Base-by-base conservation (phyloP, 2,113 vertebrate genomes). In the Cairina moschata region DNA sequence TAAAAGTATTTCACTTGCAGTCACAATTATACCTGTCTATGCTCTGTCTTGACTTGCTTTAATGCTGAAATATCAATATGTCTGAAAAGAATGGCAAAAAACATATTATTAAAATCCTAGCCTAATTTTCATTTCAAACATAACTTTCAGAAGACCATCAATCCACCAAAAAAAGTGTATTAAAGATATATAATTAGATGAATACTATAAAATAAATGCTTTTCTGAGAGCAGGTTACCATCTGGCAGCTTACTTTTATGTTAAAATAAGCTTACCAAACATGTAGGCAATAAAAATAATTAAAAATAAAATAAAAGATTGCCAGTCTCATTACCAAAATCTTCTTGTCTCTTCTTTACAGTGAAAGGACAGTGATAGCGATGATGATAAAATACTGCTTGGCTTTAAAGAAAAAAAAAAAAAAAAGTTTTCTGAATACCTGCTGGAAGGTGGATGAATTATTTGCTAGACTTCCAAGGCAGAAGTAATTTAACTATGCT, bases 71-170 rank as follows among this genome's bases (percentile, higher is more conserved):
- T 5, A 9, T 60, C 66, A 78, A 13, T 34, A 16, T 54, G 4
- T 59, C 44, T 74, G 62, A 66, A 91, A 85, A 20, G 2, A 91
- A 83, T 25, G 21, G 40, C n/a, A 65, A 76, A 86, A 91, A 63
- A 15, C 14, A 31, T 46, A 16, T 54, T 63, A 74, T 32, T 74
- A 44, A 48, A 52, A 38, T 63, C 40, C 26, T 86, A 84, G 50
- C 4, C 7, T 44, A 74, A 74, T 86, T 74, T 91, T 85, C 3
- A 83, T 93, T 92, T 91, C 85, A 95, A 79, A 93, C 16, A 63
- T 7, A 74, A 50, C 20, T 89, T 79, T 32, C 25, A 38, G 63
- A 92, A 54, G 29, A 44, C 11, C 74, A 31, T 60, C 32, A 58
- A 67, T 67, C 21, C 29, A 60, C 34, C 58, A 56, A 86, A 74